Conservation (phyloP, 2,113 vertebrate genomes). For the Passer montanus region DNA sequence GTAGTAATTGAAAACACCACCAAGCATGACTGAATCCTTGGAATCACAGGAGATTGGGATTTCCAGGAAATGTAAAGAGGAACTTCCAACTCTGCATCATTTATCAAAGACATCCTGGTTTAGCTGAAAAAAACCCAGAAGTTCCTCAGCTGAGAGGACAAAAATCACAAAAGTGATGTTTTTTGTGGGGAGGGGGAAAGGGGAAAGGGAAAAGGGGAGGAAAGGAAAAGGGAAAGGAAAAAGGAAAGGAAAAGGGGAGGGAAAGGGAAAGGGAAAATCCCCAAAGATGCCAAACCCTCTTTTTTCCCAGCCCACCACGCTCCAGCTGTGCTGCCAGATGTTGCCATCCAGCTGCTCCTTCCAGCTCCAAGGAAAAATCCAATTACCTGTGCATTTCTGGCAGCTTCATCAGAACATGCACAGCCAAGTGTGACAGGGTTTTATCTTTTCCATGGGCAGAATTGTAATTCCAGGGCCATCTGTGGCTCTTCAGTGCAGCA, state of each 20-base stretch:
- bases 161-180: background rate
- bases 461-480: background rate
- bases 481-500: rapidly evolving
- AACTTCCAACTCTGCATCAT: rapidly evolving
- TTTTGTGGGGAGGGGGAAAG: background rate
- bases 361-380: background rate
- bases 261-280: too few relatives aligned
- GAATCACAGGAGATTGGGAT: background rate
- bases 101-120: background rate
- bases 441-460: background rate
- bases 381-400: background rate
- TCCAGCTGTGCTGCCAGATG: background rate
- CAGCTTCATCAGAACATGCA: background rate
- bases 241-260: rapidly evolving
- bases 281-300: rapidly evolving
- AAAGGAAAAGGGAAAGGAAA: too few relatives aligned
- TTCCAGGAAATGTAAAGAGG: background rate
- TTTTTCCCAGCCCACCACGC: background rate
- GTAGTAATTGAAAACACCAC: background rate
- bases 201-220: background rate
- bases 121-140: background rate
- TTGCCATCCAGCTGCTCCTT: conserved; percentile 14
- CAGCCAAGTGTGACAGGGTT: background rate
- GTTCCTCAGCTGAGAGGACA: background rate
- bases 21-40: background rate